Base-by-base conservation (phyloP, 2,797 vertebrate species). In the Meriones psammophilus region DNA sequence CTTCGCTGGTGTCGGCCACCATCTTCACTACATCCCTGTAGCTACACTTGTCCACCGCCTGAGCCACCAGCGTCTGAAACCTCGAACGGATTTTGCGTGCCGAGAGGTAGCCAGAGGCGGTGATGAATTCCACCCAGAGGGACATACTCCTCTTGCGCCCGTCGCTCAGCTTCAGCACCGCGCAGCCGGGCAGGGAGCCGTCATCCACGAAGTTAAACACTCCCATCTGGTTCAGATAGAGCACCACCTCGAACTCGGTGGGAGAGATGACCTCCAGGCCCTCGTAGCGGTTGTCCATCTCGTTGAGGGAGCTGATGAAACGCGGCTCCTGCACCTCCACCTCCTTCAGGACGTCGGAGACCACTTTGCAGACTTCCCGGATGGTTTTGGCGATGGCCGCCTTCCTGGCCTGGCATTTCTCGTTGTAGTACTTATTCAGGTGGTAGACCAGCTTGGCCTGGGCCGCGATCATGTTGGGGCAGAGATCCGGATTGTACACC, bases 401-500 rank as follows among this genome's bases (percentile, higher is more conserved):
- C 95, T 99, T 99, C 96, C 99, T 97, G 97, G 99, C 99, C 97
- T 99, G 99, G 98, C 99, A 99, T 97, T 99, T 99, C 97, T 99
- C 99, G 94, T 99, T 99, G 98, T 99, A 99, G 98, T 99, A 99
- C 97, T 99, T 99, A 97, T 99, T 99, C 88, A 99, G 99, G 90
- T 99, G 99, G 95, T 99, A 99, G 66, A 99, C 99, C 98, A 99
- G 98, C 98, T 99, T 99, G 98, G 99, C 99, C 98, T 99, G 99
- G 95, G 99, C 99, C 96, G 99, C 99, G 98, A 99, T 99, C 99
- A 99, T 99, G 98, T 99, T 99, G 98, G 99, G 99, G 98, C 99
- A 99, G 98, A 99, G 99, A 99, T 99, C 99, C 99, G 99, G 99
- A 79, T 99, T 99, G 98, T 99, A 99, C 89, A 99, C 99, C 99